Percentiles rank a stretch among this genome's conserved stretches.
These are phyloP conservation scores for Acipenser ruthenus DNA, from an alignment of 2,797 vertebrate genomes.

Conservation along the genomic window DNA sequence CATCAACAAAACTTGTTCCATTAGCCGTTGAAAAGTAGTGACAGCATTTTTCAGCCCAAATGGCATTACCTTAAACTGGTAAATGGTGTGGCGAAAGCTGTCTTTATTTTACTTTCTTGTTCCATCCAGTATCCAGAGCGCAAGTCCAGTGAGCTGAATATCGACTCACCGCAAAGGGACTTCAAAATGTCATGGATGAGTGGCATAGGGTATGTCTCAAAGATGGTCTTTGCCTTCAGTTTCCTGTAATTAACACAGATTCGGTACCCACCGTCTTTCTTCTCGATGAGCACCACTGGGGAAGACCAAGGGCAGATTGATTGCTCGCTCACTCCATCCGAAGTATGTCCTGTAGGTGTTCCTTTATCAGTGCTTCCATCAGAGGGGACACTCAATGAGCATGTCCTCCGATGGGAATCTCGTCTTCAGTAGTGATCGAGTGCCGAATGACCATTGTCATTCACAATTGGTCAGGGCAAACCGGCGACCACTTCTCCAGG, in stretches of 20 bases:
- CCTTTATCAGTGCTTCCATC: background rate
- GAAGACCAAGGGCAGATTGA: background rate
- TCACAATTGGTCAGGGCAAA: background rate
- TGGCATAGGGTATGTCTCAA: background rate
- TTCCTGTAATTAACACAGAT: background rate
- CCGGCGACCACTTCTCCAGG: background rate
- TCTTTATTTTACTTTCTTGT: too few species aligned
- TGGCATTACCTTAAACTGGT: too few species aligned
- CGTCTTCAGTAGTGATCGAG: background rate
- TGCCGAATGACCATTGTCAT: background rate
- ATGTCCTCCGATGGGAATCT: background rate
- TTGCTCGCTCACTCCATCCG: background rate
- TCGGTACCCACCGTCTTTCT: background rate
- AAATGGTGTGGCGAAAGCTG: too few species aligned
- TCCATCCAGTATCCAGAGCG: too few species aligned
- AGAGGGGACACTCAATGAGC: background rate
- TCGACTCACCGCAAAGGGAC: too few species aligned
- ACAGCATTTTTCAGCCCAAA: too few species aligned
- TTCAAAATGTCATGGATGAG: background rate
- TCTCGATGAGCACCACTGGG: background rate
- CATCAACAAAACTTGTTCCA: too few species aligned
- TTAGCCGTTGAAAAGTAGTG: too few species aligned
- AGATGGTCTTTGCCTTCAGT: too few species aligned
- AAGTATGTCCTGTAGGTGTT: background rate
- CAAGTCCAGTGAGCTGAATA: too few species aligned